Conservation (phyloP, 1,140 invertebrate genomes). For the honey bee (Apis mellifera) region DNA sequence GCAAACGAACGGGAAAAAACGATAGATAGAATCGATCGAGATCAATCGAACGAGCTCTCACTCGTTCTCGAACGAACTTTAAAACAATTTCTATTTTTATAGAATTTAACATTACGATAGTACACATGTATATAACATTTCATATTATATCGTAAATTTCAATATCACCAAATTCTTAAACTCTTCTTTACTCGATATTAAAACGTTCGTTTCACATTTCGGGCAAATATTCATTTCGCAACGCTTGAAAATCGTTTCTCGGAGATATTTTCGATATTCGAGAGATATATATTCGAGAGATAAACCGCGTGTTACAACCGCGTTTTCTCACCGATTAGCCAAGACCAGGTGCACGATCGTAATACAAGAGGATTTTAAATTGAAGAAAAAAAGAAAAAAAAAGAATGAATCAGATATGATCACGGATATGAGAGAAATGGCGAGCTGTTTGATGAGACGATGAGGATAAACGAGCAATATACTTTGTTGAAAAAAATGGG, state of each 20-base stretch:
- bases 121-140: too few species aligned
- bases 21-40: neutral
- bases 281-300: too few species aligned
- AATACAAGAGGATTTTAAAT: constrained; percentile 25
- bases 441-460: constrained; percentile 58
- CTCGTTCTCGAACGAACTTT: neutral
- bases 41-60: too few species aligned
- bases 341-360: neutral
- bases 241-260: too few species aligned
- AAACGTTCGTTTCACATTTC: too few species aligned
- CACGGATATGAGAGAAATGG: constrained; percentile 33
- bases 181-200: too few species aligned
- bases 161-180: too few species aligned
- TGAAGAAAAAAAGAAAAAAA: constrained; percentile 6
- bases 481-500: constrained; percentile 26
- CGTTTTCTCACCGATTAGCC: constrained; percentile 31
- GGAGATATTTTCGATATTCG: too few species aligned
- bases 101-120: too few species aligned
- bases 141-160: too few species aligned
- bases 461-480: constrained; percentile 51
- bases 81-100: too few species aligned
- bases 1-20: constrained; percentile 2
- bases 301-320: neutral
- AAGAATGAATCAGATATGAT: constrained; percentile 31
- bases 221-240: too few species aligned